Base-by-base conservation (phyloP, 2,888 invertebrate genomes). In the Ptycholaimellus sp. region DNA sequence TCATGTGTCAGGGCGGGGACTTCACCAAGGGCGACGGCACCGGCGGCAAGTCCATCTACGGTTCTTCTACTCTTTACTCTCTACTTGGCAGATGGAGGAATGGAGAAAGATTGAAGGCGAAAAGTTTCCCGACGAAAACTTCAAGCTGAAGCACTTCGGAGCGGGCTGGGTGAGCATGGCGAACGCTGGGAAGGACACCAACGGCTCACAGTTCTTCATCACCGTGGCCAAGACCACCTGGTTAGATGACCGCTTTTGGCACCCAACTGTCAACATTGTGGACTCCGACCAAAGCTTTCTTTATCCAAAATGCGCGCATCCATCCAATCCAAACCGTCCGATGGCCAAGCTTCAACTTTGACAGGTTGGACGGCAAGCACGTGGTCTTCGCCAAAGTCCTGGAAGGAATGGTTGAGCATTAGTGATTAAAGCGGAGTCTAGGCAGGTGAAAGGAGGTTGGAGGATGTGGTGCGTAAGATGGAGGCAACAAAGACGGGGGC, bases 191-290 rank as follows among this genome's bases (percentile, higher is more conserved):
- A 72, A 71, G 38, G 68, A 83, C 53, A 76, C 81, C 7, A 85
- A 85, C 61, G 82, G 82, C 2, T 81, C 79, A 49, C 83, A 85
- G 60, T 85, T 85, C 61, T 74, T 83, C 57, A 76, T 85, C 48
- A 81, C 80, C 7, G 74, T 76, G 2, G 70, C 74, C 42, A 69
- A 73, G 6, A 73, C 81, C 1, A 73, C 74, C 1, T 83, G 82
- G 82, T 60, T 83, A 41, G 76, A 83, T 61, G 75, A 74, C 29
- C n/a, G n/a, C n/a, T n/a, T n/a, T n/a, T n/a, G n/a, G n/a, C n/a
- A n/a, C n/a, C n/a, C n/a, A n/a, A n/a, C n/a, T n/a, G n/a, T n/a
- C n/a, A n/a, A n/a, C n/a, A n/a, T n/a, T n/a, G n/a, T n/a, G n/a
- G n/a, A n/a, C n/a, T n/a, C n/a, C n/a, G n/a, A n/a, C n/a, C n/a